A percentile compares a stretch with the other conserved stretches of the same genome.
Evolutionary conservation across 2,888 invertebrate genomes (phyloP).

Genomic region (Drosophila meridionalis): DNA sequence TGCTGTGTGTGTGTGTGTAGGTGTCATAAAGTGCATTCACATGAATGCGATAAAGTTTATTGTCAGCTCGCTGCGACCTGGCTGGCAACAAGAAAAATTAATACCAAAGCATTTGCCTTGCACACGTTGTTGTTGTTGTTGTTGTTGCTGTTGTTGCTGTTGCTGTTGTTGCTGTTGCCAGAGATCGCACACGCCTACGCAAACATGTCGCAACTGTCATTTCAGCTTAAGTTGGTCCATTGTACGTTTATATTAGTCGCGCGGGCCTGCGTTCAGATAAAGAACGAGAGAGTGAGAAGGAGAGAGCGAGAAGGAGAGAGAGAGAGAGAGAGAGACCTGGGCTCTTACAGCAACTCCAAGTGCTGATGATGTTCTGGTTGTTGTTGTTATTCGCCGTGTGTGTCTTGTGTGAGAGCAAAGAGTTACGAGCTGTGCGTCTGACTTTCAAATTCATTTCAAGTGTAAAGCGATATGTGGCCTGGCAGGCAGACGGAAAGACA

Average conservation of each 20-base stretch:
- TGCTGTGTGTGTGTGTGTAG: slow-evolving; percentile 53
- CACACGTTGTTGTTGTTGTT: slow-evolving; percentile 45
- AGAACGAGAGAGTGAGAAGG: slow-evolving; percentile 9
- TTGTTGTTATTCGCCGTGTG: slow-evolving; percentile 52
- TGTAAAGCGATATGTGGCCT: slow-evolving; percentile 78
- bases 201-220: slow-evolving; percentile 84
- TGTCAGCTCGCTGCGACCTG: slow-evolving; percentile 67
- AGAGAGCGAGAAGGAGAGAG: background rate
- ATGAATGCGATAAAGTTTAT: slow-evolving; percentile 81
- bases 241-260: slow-evolving; percentile 85
- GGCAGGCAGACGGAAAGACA: slow-evolving; percentile 14
- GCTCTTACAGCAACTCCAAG: slow-evolving; percentile 39
- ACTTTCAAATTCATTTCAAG: slow-evolving; percentile 80
- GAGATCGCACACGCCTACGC: slow-evolving; percentile 83
- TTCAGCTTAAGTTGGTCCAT: slow-evolving; percentile 83
- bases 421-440: slow-evolving; percentile 76
- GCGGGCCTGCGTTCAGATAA: slow-evolving; percentile 55
- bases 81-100: slow-evolving; percentile 74
- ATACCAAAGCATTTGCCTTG: slow-evolving; percentile 74
- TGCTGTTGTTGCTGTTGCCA: slow-evolving; percentile 58
- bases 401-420: slow-evolving; percentile 56
- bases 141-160: slow-evolving; percentile 41
- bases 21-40: slow-evolving; percentile 81
- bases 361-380: slow-evolving; percentile 34
- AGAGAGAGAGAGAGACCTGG: slow-evolving; percentile 6